Percentiles rank a stretch among this genome's conserved stretches.
Conservation (phyloP, 1,140 invertebrate species). For the Heliconius melpomene region DNA sequence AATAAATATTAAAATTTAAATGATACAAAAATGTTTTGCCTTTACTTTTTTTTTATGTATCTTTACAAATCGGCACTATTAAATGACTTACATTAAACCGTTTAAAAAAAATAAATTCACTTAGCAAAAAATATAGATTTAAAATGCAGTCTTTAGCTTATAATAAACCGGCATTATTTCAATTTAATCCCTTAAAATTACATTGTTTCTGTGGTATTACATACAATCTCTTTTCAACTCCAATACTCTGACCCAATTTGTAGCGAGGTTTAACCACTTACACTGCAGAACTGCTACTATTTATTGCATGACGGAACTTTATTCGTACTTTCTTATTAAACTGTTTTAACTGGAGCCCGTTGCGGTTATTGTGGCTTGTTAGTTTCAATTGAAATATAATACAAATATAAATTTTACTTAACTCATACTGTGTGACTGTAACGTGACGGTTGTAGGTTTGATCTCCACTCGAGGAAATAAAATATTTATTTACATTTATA, state of each 20-base stretch:
- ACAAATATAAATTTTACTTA: not conserved
- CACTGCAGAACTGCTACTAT: slow-evolving; percentile 27
- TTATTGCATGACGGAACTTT: slow-evolving; percentile 29
- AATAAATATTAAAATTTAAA: no score
- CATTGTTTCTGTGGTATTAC: slow-evolving; percentile 19
- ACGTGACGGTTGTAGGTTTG: no score
- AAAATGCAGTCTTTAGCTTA: not conserved
- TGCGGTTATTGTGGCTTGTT: slow-evolving; percentile 20
- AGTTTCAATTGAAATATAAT: slow-evolving; percentile 18
- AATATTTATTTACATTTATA: no score
- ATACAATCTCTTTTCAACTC: slow-evolving; percentile 25
- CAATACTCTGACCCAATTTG: slow-evolving; percentile 31
- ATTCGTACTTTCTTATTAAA: slow-evolving; percentile 29
- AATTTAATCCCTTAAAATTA: slow-evolving; percentile 24
- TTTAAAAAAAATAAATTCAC: not conserved
- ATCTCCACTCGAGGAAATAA: no score
- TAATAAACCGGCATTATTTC: slow-evolving; percentile 6
- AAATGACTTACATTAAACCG: no score
- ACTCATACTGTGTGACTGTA: not conserved
- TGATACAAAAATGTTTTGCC: no score
- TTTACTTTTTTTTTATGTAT: no score
- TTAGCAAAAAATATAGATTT: not conserved
- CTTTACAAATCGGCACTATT: no score
- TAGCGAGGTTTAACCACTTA: slow-evolving; percentile 20
- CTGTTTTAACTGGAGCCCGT: slow-evolving; percentile 17